These are phyloP conservation scores for Oceanodroma leucorhoa DNA, from an alignment of 2,797 vertebrate genomes.

Conservation along the genomic window DNA sequence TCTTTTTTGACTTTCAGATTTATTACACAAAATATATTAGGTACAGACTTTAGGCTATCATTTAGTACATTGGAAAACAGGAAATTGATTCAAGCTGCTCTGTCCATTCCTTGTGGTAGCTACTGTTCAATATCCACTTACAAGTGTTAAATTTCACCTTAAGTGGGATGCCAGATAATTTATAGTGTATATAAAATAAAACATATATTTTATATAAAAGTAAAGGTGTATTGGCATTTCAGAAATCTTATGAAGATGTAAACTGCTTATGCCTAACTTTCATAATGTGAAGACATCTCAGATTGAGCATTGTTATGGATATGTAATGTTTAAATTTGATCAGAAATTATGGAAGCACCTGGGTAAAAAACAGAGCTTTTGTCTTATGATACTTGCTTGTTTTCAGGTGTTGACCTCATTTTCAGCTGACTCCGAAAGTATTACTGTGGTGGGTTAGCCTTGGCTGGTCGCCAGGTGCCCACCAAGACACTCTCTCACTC, in stretches of 20 bases:
- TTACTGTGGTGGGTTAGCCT: neutral
- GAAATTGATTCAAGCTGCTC: neutral
- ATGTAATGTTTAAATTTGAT: neutral
- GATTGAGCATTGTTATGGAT: neutral
- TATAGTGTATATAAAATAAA: neutral
- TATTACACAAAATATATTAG: constrained; percentile 4
- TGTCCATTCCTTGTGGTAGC: neutral
- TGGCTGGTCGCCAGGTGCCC: accelerated
- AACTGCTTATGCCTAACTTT: neutral
- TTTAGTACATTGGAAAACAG: neutral
- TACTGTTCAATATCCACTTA: constrained; percentile 1
- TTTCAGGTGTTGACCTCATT: constrained; percentile 9
- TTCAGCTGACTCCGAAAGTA: constrained; percentile 19
- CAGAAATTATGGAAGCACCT: neutral
- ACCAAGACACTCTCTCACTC: accelerated
- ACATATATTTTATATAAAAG: neutral
- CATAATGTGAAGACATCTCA: neutral
- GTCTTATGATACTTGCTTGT: neutral
- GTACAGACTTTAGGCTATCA: neutral
- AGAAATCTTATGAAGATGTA: neutral
- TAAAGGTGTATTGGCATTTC: neutral
- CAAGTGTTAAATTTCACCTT: constrained; percentile 21
- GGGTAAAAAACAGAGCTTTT: neutral
- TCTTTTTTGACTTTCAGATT: neutral
- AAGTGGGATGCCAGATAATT: neutral